Evolutionary conservation across 2,888 invertebrate species (phyloP).

Genomic region (Herminia tarsipennalis): DNA sequence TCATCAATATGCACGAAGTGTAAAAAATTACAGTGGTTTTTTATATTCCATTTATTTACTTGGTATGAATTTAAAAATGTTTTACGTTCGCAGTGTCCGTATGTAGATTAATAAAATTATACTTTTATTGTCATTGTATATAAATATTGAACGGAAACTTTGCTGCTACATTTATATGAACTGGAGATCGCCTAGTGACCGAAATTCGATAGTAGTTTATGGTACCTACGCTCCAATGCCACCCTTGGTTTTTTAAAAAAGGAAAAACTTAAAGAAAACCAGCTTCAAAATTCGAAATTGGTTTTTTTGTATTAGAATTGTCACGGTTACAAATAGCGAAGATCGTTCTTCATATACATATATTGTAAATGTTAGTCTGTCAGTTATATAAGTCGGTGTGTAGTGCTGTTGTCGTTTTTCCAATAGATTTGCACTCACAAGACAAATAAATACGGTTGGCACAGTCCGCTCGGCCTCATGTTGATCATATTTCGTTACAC

Average conservation of each 20-base stretch:
- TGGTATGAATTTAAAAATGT: not conserved
- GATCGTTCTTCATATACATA: no score
- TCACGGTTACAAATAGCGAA: no score
- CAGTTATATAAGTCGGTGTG: conserved; percentile 44
- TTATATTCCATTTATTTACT: not conserved
- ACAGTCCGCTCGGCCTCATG: conserved; percentile 39
- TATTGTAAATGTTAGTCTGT: conserved; percentile 42
- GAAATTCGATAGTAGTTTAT: no score
- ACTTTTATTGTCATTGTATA: no score
- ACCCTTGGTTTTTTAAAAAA: no score
- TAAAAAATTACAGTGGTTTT: not conserved
- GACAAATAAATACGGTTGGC: conserved; percentile 67
- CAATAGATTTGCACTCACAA: conserved; percentile 74
- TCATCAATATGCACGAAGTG: not conserved
- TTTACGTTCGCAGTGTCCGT: not conserved
- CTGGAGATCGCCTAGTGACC: no score
- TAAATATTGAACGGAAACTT: no score
- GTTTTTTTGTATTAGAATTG: no score
- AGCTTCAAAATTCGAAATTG: no score
- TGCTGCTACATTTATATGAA: no score
- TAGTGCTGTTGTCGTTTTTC: conserved; percentile 63
- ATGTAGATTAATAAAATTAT: not conserved
- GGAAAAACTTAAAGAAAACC: no score
- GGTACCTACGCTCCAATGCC: no score
- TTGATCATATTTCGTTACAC: conserved; percentile 67